Evolutionary conservation across 2,888 invertebrate species (phyloP).

Genomic region (Catocala nupta): DNA sequence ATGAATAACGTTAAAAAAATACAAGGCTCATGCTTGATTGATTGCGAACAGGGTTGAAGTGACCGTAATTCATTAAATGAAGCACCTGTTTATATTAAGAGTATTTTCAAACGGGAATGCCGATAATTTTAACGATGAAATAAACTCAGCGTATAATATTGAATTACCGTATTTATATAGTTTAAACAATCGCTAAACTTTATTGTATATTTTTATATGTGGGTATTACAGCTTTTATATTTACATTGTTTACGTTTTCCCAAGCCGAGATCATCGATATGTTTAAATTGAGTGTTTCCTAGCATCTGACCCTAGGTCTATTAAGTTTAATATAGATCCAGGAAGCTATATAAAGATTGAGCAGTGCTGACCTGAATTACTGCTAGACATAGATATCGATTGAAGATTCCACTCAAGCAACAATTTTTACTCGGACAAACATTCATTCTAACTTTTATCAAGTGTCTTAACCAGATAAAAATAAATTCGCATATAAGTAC

Average conservation of each 20-base stretch:
- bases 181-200: too few species aligned
- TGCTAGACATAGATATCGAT: conserved; percentile 50
- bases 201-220: too few species aligned
- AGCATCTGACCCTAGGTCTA: conserved; percentile 57
- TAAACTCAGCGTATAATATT: too few species aligned
- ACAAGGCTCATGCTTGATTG: too few species aligned
- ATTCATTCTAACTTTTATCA: conserved; percentile 1
- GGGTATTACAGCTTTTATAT: conserved; percentile 26
- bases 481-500: background rate
- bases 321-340: conserved; percentile 62
- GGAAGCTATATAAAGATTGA: conserved; percentile 57
- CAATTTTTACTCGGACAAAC: conserved; percentile 27
- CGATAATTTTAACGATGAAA: too few species aligned
- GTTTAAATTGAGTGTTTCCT: conserved; percentile 57
- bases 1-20: too few species aligned
- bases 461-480: background rate
- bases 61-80: too few species aligned
- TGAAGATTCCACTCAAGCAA: conserved; percentile 31
- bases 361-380: conserved; percentile 56
- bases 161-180: too few species aligned
- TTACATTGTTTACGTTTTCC: conserved; percentile 27
- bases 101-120: too few species aligned
- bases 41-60: too few species aligned
- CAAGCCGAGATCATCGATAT: conserved; percentile 46
- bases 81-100: too few species aligned